These are phyloP conservation scores for Pontoporia blainvillei DNA, from an alignment of 2,113 vertebrate species.

Conservation along the genomic window DNA sequence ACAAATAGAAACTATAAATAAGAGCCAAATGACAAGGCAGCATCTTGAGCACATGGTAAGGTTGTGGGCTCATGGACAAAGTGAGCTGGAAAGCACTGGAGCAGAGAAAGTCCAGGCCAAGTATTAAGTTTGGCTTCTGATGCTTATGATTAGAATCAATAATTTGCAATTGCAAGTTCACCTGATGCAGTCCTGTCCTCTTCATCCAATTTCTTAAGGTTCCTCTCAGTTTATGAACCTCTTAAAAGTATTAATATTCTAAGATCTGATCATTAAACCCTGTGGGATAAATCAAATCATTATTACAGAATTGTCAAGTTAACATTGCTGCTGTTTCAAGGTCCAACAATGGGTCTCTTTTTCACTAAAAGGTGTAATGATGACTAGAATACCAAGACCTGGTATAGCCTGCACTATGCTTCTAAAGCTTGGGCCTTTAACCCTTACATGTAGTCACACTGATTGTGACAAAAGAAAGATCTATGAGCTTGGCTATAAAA, in stretches of 20 bases:
- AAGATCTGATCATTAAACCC: conserved; percentile 83
- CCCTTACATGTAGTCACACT: conserved; percentile 85
- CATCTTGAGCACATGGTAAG: neutral
- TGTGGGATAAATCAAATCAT: conserved; percentile 90
- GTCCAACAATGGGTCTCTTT: conserved; percentile 89
- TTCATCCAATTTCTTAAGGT: conserved; percentile 80
- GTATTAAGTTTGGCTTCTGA: conserved; percentile 89
- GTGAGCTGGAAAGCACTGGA: conserved; percentile 89
- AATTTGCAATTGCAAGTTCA: conserved; percentile 87
- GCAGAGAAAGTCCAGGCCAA: conserved; percentile 86
- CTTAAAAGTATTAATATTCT: conserved; percentile 85
- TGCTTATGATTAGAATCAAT: conserved; percentile 84
- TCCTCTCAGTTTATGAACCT: conserved; percentile 84
- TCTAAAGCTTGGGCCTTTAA: conserved; percentile 87
- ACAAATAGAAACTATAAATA: neutral
- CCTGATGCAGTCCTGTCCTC: conserved; percentile 75
- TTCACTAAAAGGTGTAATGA: conserved; percentile 84
- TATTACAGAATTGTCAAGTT: conserved; percentile 88
- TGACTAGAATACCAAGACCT: conserved; percentile 85
- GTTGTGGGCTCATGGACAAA: conserved; percentile 81
- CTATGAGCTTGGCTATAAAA: neutral
- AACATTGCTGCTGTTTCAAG: conserved; percentile 88
- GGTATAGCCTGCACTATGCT: conserved; percentile 90
- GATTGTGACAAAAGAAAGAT: neutral
- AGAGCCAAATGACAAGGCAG: neutral